Base-by-base conservation (phyloP, 2,888 invertebrate species). In the Malthinus flaveolus region DNA sequence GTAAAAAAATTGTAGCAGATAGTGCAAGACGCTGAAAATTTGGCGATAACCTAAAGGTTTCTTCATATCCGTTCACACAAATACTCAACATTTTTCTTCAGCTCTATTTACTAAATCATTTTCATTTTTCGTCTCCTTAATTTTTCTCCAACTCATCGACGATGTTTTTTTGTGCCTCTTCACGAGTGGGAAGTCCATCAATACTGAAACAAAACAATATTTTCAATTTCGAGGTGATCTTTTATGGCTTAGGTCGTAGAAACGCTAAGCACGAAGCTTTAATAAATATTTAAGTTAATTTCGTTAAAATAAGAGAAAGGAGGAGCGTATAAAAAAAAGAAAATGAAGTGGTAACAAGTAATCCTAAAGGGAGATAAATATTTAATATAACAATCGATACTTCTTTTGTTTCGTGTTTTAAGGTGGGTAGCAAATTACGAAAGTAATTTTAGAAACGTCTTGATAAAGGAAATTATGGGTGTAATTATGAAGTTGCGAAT, bases 21-120 rank as follows among this genome's bases (percentile, higher is more conserved):
- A 66, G 37, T 68, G 61, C 35, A 68, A 66, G 51, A 71, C 66
- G 56, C 61, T 64, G 65, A 69, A 65, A 59, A 66, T 68, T 55
- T 62, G 61, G 56, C 67, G 53, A 52, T 60, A 63, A 63, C 63
- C 68, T 69, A 67, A 67, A 62, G 68, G 66, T 67, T 66, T 66
- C 73, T 67, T 73, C 74, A 73, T 74, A 70, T 70, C 72, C 71
- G 68, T 53, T 65, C 60, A 61, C 68, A 63, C 64, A 64, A 66
- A 71, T 68, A 73, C 65, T 69, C 69, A 68, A 64, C 73, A 74
- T 73, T 67, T 59, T 68, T 23, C 23, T 23, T 70, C 68, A 56
- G 54, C 47, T 56, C 39, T 59, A 54, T 54, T 50, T 55, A 47
- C 47, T 12, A 31, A 50, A 23, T 42, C 31, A 48, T 34, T 33